These are phyloP conservation scores for Drepanosiphum platanoidis DNA, from an alignment of 2,888 invertebrate species.

Conservation along the genomic window DNA sequence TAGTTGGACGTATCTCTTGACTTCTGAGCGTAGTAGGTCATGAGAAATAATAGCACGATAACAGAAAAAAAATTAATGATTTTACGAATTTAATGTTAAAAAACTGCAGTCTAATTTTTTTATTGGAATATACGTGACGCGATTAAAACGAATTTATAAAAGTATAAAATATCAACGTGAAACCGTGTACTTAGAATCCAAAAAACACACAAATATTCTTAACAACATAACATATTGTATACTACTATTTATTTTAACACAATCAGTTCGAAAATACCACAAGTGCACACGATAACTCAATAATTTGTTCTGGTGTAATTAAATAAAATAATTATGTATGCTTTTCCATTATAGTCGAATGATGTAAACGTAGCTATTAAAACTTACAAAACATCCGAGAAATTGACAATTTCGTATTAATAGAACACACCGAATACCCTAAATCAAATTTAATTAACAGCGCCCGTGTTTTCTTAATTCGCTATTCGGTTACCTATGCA, in stretches of 20 bases:
- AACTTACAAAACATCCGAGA: neutral
- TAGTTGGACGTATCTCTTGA: neutral
- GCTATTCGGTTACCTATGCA: neutral
- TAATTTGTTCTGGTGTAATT: constrained; percentile 28
- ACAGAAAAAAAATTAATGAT: neutral
- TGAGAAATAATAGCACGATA: neutral
- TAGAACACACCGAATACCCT: neutral
- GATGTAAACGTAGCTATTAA: constrained; percentile 36
- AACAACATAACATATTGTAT: neutral
- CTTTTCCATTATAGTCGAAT: neutral
- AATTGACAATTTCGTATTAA: neutral
- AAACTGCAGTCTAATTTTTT: too few species aligned
- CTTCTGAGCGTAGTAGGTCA: neutral
- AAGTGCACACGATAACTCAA: neutral
- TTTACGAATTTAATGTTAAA: neutral
- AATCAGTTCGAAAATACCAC: constrained; percentile 16
- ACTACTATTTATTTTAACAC: neutral
- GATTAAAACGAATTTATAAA: too few species aligned
- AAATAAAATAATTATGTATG: constrained; percentile 13
- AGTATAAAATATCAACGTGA: neutral
- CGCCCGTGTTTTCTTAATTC: neutral
- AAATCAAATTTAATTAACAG: constrained; percentile 9
- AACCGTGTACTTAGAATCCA: neutral
- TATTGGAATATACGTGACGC: too few species aligned
- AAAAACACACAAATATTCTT: neutral